Evolutionary conservation across 1,140 invertebrate genomes (phyloP).

Genomic region (Callitettix versicolor): DNA sequence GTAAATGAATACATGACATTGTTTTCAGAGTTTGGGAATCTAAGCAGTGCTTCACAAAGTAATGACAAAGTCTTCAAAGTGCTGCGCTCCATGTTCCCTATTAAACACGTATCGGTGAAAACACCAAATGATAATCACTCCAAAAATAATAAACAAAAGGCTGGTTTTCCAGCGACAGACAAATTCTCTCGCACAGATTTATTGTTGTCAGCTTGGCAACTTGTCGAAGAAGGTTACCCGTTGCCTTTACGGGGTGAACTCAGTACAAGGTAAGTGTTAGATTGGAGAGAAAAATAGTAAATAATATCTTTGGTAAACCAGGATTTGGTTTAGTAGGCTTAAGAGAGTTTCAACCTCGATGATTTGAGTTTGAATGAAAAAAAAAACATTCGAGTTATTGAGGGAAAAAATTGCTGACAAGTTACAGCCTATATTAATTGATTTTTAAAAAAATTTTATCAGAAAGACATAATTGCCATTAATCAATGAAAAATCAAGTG

Average conservation of each 20-base stretch:
- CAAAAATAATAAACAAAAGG: neutral
- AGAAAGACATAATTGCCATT: too few species aligned
- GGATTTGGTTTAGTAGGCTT: neutral
- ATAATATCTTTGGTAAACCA: neutral
- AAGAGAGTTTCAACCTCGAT: neutral
- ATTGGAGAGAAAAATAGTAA: too few species aligned
- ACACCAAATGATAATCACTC: neutral
- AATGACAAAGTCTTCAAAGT: conserved; percentile 8
- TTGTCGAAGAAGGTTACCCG: conserved; percentile 81
- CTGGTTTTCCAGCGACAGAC: conserved; percentile 41
- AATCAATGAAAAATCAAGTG: too few species aligned
- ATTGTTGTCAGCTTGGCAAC: conserved; percentile 67
- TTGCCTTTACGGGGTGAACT: conserved; percentile 60
- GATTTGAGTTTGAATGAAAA: neutral
- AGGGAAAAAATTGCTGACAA: too few species aligned
- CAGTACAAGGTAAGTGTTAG: conserved; percentile 32
- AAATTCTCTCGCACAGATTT: conserved; percentile 68
- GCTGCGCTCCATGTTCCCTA: conserved; percentile 1
- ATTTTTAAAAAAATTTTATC: too few species aligned
- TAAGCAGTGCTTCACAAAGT: neutral
- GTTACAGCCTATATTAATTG: too few species aligned
- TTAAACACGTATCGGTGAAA: neutral
- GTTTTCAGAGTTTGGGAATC: conserved; percentile 3
- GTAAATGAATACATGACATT: neutral
- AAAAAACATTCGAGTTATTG: too few species aligned